Base-by-base conservation (phyloP, 2,888 invertebrate genomes). In the Rotaria socialis region DNA sequence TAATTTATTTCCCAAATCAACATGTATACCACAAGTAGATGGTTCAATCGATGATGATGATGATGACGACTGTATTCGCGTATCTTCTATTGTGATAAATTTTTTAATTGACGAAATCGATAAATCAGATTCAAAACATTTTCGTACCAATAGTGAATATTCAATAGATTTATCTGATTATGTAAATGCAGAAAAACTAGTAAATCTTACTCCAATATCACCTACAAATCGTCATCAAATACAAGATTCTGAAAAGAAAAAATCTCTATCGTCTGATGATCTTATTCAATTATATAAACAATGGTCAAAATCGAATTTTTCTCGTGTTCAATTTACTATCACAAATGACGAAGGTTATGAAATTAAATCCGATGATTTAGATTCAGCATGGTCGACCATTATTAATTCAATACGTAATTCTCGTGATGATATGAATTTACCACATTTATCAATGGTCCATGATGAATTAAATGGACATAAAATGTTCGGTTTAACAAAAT, bases 391-490 rank as follows among this genome's bases (percentile, higher is more conserved):
- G 80, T 43, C 80, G n/a, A 80, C 22, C 1, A 80, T 80, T 47
- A 47, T 80, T 80, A 47, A 80, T 80, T 47, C 24, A 47, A 47
- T 80, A 47, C 80, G 80, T 80, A 47, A 43, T 47, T 14, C 4
- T 47, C 80, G 80, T 80, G 80, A 80, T 47, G 80, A 80, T 80
- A 80, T 80, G 80, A 80, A 80, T n/a, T 80, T 80, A 47, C 24
- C 7, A 47, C 80, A 80, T 47, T 80, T 80, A 80, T 14, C 80
- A 11, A 47, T 80, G 80, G 47, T 47, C 47, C 22, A 47, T 47
- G 43, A 80, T 0, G 47, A 80, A 47, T 67, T 67, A 67, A 67
- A 67, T 35, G 80, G 80, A 47, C 80, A 80, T 80, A n/a, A 80
- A 14, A 47, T 47, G 24, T 80, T 80, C 47, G 80, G 80, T 80